Conservation (phyloP, 2,888 invertebrate genomes). For the Noctua janthe region DNA sequence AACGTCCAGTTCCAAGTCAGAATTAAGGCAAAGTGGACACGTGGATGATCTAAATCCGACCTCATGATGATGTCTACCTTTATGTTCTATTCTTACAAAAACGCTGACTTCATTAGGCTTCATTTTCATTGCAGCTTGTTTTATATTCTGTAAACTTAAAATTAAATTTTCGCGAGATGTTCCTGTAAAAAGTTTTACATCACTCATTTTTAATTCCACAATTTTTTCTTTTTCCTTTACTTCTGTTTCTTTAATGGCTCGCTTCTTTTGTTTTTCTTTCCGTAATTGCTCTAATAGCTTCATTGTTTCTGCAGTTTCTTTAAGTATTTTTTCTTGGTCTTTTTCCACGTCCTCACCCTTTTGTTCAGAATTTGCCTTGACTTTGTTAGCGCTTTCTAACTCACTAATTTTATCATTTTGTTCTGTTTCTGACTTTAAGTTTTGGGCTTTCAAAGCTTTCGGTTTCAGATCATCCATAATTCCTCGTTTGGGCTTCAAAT, state of each 20-base stretch:
- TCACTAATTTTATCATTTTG: slow-evolving; percentile 23
- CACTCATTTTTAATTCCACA: slow-evolving; percentile 59
- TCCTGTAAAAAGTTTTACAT: slow-evolving; percentile 64
- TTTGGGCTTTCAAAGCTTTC: neutral
- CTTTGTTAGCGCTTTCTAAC: neutral
- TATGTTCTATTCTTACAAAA: neutral
- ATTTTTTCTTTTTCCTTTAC: neutral
- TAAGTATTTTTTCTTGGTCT: neutral
- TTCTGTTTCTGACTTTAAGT: slow-evolving; percentile 32
- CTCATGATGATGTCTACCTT: neutral
- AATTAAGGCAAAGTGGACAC: slow-evolving; percentile 34
- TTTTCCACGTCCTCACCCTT: neutral
- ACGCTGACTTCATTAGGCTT: neutral
- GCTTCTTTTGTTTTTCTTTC: slow-evolving; percentile 22
- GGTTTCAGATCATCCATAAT: too few relatives aligned
- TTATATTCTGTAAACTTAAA: slow-evolving; percentile 71
- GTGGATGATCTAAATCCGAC: neutral
- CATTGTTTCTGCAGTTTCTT: neutral
- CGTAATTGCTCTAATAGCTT: neutral
- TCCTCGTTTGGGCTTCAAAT: too few relatives aligned
- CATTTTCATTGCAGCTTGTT: slow-evolving; percentile 59
- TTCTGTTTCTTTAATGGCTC: slow-evolving; percentile 4
- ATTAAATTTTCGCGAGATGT: slow-evolving; percentile 66
- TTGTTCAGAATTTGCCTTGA: slow-evolving; percentile 1
- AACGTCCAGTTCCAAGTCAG: slow-evolving; percentile 45